Evolutionary conservation across 2,888 invertebrate species (phyloP), one percentile per base, ranked within the genome.

Genomic region (Mechanitis messenoides): DNA sequence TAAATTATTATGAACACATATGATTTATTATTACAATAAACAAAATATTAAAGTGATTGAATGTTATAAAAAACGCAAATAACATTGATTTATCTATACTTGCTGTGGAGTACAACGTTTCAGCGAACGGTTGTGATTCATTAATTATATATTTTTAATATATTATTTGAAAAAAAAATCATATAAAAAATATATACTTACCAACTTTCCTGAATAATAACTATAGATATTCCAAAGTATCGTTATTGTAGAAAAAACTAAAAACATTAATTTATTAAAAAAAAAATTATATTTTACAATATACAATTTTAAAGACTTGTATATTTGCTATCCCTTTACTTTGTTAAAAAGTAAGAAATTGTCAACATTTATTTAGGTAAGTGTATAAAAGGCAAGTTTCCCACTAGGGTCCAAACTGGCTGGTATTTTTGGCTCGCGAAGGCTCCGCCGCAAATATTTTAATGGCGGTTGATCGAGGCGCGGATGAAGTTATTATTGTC

Each of bases 11-110:
- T 81, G 81, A 20, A 76, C 75, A 75, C 72, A 77, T 69, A 73
- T 87, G 87, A 88, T 88, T 87, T 87, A 88, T 87, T 74, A 74
- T 77, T 75, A 77, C 81, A 77, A 84, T 84, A 82, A 82, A 86
- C 83, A 85, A 81, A 62, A 63, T 56, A 54, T 78, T 53, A 46
- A 63, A 55, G 58, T 59, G 61, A 67, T 63, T 59, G 64, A 63
- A 58, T 47, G 58, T 58, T 61, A 60, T 56, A 65, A 58, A 63
- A 67, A 63, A 60, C 38, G 58, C 50, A 56, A 54, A 35, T 38
- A 60, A 56, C 62, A 60, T 59, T 62, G 64, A 64, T 62, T 64
- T 46, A 64, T 64, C 55, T 55, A 45, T 45, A 45, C 9, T 31
- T 42, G 33, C 2, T 42, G 55, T n/a, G 50, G 42, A 11, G 50